These are phyloP conservation scores for Achlya flavicornis DNA, from an alignment of 2,888 invertebrate genomes.

Conservation along the genomic window DNA sequence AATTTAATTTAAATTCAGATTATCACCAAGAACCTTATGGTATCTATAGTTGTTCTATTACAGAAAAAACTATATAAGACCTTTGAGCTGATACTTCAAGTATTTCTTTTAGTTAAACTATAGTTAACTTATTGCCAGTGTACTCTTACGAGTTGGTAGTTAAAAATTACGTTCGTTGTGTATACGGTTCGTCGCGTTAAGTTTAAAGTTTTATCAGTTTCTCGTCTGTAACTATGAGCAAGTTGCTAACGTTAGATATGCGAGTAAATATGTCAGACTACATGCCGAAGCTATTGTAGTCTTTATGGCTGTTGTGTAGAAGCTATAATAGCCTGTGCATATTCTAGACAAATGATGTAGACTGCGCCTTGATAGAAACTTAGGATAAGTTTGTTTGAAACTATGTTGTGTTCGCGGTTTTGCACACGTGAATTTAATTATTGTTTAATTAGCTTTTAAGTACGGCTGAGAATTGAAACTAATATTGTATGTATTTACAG, in stretches of 20 bases:
- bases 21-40: too few species aligned
- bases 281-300: not conserved
- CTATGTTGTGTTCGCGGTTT: not conserved
- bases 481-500: too few species aligned
- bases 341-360: not conserved
- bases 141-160: not conserved
- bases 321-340: not conserved
- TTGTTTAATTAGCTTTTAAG: not conserved
- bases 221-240: conserved; percentile 8
- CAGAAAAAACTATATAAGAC: not conserved
- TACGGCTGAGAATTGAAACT: not conserved
- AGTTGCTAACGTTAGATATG: not conserved
- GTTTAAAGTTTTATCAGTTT: conserved; percentile 15
- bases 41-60: too few species aligned
- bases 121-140: not conserved
- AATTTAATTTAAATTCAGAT: too few species aligned
- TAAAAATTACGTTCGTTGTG: not conserved
- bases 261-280: not conserved
- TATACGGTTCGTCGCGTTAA: not conserved
- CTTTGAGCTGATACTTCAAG: not conserved
- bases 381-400: not conserved
- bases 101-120: not conserved
- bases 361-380: not conserved
- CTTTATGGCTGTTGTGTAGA: not conserved
- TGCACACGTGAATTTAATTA: conserved; percentile 1